Evolutionary conservation across 2,888 invertebrate species (phyloP), one percentile per base, ranked within the genome.

Genomic region (Acanthosepion pharaonis): DNA sequence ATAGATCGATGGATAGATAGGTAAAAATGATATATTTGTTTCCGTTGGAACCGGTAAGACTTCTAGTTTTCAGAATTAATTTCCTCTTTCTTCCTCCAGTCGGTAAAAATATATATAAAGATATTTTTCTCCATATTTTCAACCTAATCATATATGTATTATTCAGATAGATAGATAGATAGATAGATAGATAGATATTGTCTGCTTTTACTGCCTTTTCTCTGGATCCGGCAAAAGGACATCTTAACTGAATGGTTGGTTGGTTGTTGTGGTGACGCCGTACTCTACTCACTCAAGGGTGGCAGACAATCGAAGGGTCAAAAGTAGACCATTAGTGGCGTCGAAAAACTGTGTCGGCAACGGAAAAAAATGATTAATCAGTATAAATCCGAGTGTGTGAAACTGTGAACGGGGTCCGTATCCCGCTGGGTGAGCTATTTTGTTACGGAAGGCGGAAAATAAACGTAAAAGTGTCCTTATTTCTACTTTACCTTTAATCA

Each of bases 261-360:
- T 51, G 0, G 51, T 51, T 59, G n/a, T n/a, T 33, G n/a, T 15
- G n/a, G 5, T 33, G 78, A 78, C 78, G n/a, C 78, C 78, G n/a
- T 15, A 78, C 9, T 15, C 11, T 33, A n/a, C 15, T 78, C 78
- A 15, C n/a, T 78, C n/a, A 78, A 78, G 78, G n/a, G 78, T 78
- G 15, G 18, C 78, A 33, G 11, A 18, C 33, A n/a, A 78, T 78
- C n/a, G 33, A 78, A 78, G 78, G n/a, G 78, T 78, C 78, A 78
- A n/a, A 78, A 78, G 78, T 78, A 78, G 78, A 78, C n/a, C 78
- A 78, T 78, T 78, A 78, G n/a, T 78, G 78, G n/a, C n/a, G 15
- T 78, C 78, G 78, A 78, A 78, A 78, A n/a, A n/a, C 78, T 78
- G 8, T 78, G 78, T 78, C 78, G 78, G 78, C 33, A 11, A 78